A percentile compares a stretch with the other conserved stretches of the same genome.
These are phyloP conservation scores for Candidula unifasciata DNA, from an alignment of 2,888 invertebrate species.

Conservation along the genomic window DNA sequence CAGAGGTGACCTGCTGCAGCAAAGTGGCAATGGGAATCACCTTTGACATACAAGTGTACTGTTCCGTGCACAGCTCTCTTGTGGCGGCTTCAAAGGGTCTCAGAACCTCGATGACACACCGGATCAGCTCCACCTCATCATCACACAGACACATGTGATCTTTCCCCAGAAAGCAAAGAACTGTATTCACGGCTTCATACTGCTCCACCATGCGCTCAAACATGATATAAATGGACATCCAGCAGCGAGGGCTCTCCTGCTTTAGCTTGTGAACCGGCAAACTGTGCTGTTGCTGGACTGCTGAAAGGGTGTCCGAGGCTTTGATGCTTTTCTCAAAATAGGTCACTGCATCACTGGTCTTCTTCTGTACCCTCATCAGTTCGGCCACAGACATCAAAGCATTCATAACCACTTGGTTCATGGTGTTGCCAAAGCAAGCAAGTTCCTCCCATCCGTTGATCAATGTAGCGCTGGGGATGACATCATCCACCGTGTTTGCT, in stretches of 20 bases:
- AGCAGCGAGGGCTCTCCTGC: slow-evolving; percentile 31
- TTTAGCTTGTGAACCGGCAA: slow-evolving; percentile 46
- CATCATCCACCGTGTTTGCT: slow-evolving; percentile 28
- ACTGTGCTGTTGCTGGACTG: slow-evolving; percentile 45
- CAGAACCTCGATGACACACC: slow-evolving; percentile 38
- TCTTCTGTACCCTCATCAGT: slow-evolving; percentile 45
- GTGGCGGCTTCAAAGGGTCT: slow-evolving; percentile 49
- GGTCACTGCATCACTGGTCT: slow-evolving; percentile 42
- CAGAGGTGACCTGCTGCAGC: slow-evolving; percentile 43
- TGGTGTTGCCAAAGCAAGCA: slow-evolving; percentile 43
- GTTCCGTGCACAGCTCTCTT: slow-evolving; percentile 42
- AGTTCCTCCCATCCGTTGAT: slow-evolving; percentile 48
- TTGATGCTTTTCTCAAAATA: slow-evolving; percentile 48
- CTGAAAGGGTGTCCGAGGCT: slow-evolving; percentile 45
- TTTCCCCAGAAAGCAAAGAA: slow-evolving; percentile 48
- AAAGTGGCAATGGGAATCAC: slow-evolving; percentile 46
- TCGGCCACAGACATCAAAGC: slow-evolving; percentile 46
- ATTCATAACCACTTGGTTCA: slow-evolving; percentile 37
- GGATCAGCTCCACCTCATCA: slow-evolving; percentile 47
- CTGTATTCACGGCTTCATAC: slow-evolving; percentile 49
- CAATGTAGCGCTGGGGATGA: slow-evolving; percentile 33
- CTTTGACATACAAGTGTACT: slow-evolving; percentile 49
- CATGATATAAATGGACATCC: slow-evolving; percentile 47
- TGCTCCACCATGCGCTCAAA: slow-evolving; percentile 47
- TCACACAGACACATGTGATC: slow-evolving; percentile 49